Base-by-base conservation (phyloP, 1,140 invertebrate genomes). In the Orius insidiosus region DNA sequence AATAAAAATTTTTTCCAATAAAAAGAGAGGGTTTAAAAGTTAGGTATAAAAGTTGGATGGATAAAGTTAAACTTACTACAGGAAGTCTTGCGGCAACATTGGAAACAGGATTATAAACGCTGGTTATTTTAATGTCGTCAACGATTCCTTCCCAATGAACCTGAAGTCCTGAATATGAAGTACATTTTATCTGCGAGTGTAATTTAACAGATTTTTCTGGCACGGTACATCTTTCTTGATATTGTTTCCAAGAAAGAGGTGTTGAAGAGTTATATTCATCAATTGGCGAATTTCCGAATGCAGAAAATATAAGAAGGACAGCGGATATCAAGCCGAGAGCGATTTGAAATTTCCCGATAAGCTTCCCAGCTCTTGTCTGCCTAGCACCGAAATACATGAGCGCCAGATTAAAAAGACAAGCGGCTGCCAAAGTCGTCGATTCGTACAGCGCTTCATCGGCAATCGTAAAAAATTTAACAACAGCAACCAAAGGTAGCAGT, bases 131-230 rank as follows among this genome's bases (percentile, higher is more conserved):
- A 1, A 80, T 70, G 41, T 77, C 73, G 2, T 69, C 69, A 0
- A 84, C 68, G 53, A 74, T 78, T 30, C 80, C 80, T 51, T 80
- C 72, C 80, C 80, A 84, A 32, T 71, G 68, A 3, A 84, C 64
- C 1, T 66, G 59, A 18, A 74, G 60, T 8, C 77, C 72, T 45
- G 78, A 72, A 1, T 84, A 57, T 33, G 78, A 66, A 0, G 74
- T 65, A 53, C 81, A 85, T 38, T 72, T 71, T 0, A 78, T 61
- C 58, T 84, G 80, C 1, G 76, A 71, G 24, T 69, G 64, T 3
- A 67, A 67, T 19, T 39, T 42, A 10, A 48, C 24, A 10, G 38
- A 16, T 15, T 18, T n/a, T 7, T 16, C 15, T 7, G 18, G 19
- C 5, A 8, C 4, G 3, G 19, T 13, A 37, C 38, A 33, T 11